Evolutionary conservation across 2,888 invertebrate species (phyloP).

Genomic region (Rhyacophila evoluta): DNA sequence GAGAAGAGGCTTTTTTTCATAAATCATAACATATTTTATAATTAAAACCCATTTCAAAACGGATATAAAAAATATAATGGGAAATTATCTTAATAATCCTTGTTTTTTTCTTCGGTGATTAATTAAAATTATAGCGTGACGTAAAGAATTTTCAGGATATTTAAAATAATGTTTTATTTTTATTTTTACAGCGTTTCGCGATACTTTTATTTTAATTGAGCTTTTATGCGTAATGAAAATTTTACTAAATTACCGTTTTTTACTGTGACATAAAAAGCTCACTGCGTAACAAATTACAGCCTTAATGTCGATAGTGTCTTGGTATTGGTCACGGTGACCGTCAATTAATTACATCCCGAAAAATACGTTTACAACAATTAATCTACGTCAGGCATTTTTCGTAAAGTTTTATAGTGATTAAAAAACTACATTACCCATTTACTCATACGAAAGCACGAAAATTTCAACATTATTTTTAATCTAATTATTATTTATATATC

Average conservation of each 20-base stretch:
- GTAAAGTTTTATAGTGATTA: no score
- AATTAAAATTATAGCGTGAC: not conserved
- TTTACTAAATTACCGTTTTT: not conserved
- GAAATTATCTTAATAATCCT: no score
- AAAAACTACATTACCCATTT: no score
- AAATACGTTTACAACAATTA: not conserved
- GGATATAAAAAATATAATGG: no score
- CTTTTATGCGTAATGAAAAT: slow-evolving; percentile 16
- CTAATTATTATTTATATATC: no score
- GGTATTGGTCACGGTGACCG: slow-evolving; percentile 31
- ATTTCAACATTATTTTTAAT: no score
- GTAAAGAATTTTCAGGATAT: not conserved
- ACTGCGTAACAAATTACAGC: slow-evolving; percentile 41
- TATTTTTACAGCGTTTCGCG: not conserved
- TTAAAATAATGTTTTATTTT: not conserved
- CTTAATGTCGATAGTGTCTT: slow-evolving; percentile 36
- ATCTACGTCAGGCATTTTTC: no score
- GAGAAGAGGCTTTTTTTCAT: no score
- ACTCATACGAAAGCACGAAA: no score
- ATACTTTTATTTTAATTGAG: slow-evolving; percentile 23
- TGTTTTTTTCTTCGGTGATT: not conserved
- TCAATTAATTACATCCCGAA: slow-evolving; percentile 30
- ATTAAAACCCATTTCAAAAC: no score
- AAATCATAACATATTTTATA: no score
- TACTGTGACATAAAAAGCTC: slow-evolving; percentile 32